Percentiles rank a stretch among this genome's conserved stretches.
Conservation (phyloP, 2,888 invertebrate genomes). For the Dichetophora obliterata region DNA sequence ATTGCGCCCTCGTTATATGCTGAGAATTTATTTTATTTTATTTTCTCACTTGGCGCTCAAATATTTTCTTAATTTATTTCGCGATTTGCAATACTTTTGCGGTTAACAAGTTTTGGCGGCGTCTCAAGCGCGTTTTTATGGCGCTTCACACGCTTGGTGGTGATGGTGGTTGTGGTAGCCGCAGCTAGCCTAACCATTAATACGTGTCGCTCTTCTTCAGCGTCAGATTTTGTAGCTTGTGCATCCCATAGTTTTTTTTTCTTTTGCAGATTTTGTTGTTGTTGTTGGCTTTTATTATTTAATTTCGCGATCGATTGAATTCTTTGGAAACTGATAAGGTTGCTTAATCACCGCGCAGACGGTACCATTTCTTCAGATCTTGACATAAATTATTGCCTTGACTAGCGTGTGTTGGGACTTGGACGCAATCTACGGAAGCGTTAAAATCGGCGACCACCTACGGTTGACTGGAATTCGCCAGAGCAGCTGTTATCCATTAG, state of each 20-base stretch:
- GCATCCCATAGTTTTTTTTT: background rate
- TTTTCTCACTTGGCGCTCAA: slow-evolving; percentile 37
- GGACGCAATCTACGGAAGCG: slow-evolving; percentile 28
- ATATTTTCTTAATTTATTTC: slow-evolving; percentile 39
- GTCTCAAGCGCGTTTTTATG: slow-evolving; percentile 45
- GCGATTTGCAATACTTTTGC: slow-evolving; percentile 31
- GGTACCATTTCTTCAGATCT: slow-evolving; percentile 1
- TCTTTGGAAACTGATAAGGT: slow-evolving; percentile 31
- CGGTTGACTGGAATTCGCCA: background rate
- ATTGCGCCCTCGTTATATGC: slow-evolving; percentile 29
- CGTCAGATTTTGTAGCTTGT: background rate
- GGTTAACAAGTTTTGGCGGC: slow-evolving; percentile 40
- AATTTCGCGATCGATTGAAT: slow-evolving; percentile 31
- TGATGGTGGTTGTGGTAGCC: slow-evolving; percentile 43
- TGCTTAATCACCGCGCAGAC: slow-evolving; percentile 19
- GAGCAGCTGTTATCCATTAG: background rate
- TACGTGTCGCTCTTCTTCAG: background rate
- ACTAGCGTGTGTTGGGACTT: background rate
- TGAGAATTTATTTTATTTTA: slow-evolving; percentile 37
- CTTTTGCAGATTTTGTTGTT: background rate
- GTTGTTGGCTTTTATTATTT: background rate
- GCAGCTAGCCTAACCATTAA: background rate
- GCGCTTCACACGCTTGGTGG: slow-evolving; percentile 48
- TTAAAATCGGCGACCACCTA: slow-evolving; percentile 35
- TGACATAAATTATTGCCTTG: slow-evolving; percentile 16